Base-by-base conservation (phyloP, 2,797 vertebrate species). In the Graptemys geographica region DNA sequence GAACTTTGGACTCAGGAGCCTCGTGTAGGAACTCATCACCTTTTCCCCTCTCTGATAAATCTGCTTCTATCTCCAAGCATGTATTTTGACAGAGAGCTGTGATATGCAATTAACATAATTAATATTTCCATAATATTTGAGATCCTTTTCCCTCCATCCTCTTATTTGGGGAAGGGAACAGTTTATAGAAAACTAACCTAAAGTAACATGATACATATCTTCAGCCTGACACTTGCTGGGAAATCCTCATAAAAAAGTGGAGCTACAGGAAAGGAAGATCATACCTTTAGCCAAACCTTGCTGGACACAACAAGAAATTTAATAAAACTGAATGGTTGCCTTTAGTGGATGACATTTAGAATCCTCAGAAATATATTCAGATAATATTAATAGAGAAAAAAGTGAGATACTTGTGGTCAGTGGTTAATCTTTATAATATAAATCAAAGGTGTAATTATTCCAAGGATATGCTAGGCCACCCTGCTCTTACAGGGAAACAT, bases 11-110 rank as follows among this genome's bases (percentile, higher is more conserved):
- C 19, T 93, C 74, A 76, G 33, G 78, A 81, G 49, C 11, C 47
- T 9, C 78, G 44, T 90, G 82, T 52, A 69, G 82, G 84, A 84
- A 92, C 86, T 84, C 86, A 81, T 79, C 85, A 56, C 56, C 47
- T 83, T 79, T 31, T 65, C 65, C 90, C 81, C 87, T 96, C 59
- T 89, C 25, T 89, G 89, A 88, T 81, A 41, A 41, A 41, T 41
- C 41, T 41, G 41, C 41, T 4, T 4, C 41, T 41, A 41, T 41
- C 41, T 41, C 41, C 41, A 41, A 41, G 41, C 41, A 41, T 41
- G 41, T 41, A 41, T 41, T 41, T 84, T 81, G 90, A 57, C 18
- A 41, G 79, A 81, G 84, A 94, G 62, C 85, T 15, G 11, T 76
- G 79, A 23, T 57, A 69, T 72, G 80, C 41, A 41, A 51, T 83